Percentiles rank a stretch among this genome's conserved stretches.
phyloP scores from a whole-genome alignment of 2,113 vertebrate species.

The Nycticebus coucang region DNA sequence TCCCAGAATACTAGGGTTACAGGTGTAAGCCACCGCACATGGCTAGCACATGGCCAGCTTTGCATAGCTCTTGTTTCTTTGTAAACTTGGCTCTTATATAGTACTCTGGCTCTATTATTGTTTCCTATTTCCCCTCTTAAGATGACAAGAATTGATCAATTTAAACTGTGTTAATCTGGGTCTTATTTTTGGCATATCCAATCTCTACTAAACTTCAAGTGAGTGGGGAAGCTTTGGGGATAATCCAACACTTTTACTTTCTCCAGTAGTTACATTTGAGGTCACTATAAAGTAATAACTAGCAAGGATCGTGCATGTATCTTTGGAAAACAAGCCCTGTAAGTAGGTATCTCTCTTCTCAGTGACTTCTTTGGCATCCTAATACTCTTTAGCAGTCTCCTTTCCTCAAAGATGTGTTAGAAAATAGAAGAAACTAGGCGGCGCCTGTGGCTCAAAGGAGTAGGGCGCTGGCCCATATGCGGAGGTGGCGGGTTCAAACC shows the following conservation, averaged over 20 bases:
- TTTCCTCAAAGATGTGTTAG: not conserved
- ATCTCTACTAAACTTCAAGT: not conserved
- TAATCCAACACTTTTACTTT: not conserved
- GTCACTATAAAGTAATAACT: slow-evolving; percentile 1
- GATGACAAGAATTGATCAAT: not conserved
- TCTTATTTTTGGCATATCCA: not conserved
- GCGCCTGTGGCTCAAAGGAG: too few relatives aligned
- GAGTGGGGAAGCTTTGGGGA: not conserved
- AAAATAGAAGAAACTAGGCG: slow-evolving; percentile 23
- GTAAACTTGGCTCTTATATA: not conserved
- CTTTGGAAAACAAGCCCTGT: not conserved
- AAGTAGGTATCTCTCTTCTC: not conserved
- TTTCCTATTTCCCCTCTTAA: not conserved
- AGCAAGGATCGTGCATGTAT: not conserved
- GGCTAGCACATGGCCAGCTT: not conserved
- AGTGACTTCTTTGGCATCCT: not conserved
- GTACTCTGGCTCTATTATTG: not conserved
- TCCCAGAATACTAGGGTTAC: too few relatives aligned
- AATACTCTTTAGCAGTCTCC: not conserved
- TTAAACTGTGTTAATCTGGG: not conserved
- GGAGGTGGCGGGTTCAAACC: too few relatives aligned
- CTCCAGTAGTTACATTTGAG: not conserved
- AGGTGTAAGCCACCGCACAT: too few relatives aligned
- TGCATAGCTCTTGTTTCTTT: not conserved
- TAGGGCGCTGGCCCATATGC: too few relatives aligned